Percentiles rank a stretch among this genome's conserved stretches.
These are phyloP conservation scores for Nettapus auritus DNA, from an alignment of 2,113 vertebrate species.

Conservation along the genomic window DNA sequence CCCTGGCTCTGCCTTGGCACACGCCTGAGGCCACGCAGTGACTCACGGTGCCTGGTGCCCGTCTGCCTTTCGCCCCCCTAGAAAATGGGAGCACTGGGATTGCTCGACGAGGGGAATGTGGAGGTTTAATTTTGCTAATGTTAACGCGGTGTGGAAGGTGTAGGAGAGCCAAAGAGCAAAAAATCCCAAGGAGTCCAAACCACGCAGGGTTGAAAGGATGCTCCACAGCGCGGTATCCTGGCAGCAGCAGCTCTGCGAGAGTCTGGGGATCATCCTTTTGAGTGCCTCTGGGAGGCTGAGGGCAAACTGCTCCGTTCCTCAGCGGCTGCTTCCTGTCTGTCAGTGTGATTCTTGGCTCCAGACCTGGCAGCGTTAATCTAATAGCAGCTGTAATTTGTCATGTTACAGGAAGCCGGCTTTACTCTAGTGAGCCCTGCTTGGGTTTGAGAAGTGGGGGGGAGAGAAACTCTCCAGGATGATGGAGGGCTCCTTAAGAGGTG, in stretches of 20 bases:
- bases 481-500: neutral
- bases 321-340: neutral
- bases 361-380: neutral
- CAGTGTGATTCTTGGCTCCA: neutral
- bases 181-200: neutral
- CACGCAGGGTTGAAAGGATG: neutral
- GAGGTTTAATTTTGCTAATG: neutral
- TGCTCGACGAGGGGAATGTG: neutral
- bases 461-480: neutral
- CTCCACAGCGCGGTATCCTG: neutral
- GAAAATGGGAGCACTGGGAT: neutral
- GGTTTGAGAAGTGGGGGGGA: neutral
- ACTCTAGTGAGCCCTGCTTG: too few relatives aligned
- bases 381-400: neutral
- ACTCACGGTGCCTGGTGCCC: accelerated
- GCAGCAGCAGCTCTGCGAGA: neutral
- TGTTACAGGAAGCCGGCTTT: neutral
- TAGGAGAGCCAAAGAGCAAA: neutral
- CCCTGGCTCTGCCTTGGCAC: neutral
- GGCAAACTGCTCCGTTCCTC: accelerated
- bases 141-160: neutral
- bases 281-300: neutral
- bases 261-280: neutral
- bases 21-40: neutral
- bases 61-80: neutral